Evolutionary conservation across 53 echinoderm and acorn worm species (phyloP).

Genomic region (Glandiceps talaboti): DNA sequence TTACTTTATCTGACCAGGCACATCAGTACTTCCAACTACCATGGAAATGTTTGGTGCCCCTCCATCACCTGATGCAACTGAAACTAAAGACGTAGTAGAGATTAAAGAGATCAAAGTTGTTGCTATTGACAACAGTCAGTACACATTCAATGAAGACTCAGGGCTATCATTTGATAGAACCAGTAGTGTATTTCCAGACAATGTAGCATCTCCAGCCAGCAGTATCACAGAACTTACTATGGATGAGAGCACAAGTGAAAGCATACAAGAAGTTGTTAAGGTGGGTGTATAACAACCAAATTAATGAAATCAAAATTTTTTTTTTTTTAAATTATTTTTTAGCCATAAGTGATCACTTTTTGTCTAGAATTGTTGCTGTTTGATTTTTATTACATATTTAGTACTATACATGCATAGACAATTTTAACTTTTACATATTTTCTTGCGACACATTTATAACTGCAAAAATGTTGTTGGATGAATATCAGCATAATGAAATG

Average conservation of each 20-base stretch:
- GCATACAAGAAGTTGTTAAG: background rate
- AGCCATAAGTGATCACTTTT: too few relatives aligned
- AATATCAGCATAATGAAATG: too few relatives aligned
- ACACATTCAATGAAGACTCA: background rate
- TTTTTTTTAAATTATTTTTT: too few relatives aligned
- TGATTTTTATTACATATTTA: too few relatives aligned
- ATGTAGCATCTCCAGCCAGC: background rate
- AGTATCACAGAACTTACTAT: background rate
- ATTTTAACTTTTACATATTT: too few relatives aligned
- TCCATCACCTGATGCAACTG: background rate
- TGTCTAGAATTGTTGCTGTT: too few relatives aligned
- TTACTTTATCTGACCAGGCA: slow-evolving; percentile 30
- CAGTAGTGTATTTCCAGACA: background rate
- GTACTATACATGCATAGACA: too few relatives aligned
- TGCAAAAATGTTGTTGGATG: too few relatives aligned
- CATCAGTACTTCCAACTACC: slow-evolving; percentile 66
- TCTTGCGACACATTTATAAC: too few relatives aligned
- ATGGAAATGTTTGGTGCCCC: slow-evolving; percentile 45
- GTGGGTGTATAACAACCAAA: too few relatives aligned
- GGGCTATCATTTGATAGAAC: background rate
- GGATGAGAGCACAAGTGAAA: background rate
- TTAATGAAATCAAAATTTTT: too few relatives aligned
- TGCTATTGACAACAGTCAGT: background rate
- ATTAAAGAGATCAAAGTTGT: background rate
- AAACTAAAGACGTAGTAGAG: background rate